phyloP scores from a whole-genome alignment of 2,888 invertebrate genomes.

The Dysmachus trigonus region DNA sequence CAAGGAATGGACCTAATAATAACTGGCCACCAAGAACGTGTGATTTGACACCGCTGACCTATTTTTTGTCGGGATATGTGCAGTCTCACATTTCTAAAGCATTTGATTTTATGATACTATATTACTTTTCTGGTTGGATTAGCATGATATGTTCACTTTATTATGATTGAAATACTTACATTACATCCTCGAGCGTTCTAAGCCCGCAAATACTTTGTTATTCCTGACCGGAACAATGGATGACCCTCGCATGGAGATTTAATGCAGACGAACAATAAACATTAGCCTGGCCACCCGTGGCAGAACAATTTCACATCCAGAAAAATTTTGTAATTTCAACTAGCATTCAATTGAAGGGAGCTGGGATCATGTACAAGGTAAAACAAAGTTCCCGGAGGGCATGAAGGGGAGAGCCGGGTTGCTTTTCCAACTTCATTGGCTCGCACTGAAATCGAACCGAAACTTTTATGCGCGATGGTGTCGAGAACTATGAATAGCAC shows the following conservation, averaged over 20 bases:
- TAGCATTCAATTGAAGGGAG: background rate
- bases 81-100: no score
- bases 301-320: background rate
- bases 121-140: background rate
- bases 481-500: background rate
- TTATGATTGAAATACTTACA: background rate
- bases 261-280: background rate
- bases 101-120: background rate
- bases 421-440: background rate
- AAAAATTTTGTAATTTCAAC: background rate
- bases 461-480: background rate
- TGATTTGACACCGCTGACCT: no score
- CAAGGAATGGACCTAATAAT: no score
- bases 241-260: background rate
- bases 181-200: background rate
- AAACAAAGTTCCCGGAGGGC: background rate
- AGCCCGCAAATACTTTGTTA: background rate
- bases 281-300: background rate
- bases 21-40: no score
- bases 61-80: no score
- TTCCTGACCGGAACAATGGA: background rate
- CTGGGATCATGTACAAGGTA: background rate
- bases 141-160: background rate
- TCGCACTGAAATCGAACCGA: background rate
- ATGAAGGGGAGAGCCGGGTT: no score